These are phyloP conservation scores for Tipula lateralis DNA, from an alignment of 2,888 invertebrate species.

Conservation along the genomic window DNA sequence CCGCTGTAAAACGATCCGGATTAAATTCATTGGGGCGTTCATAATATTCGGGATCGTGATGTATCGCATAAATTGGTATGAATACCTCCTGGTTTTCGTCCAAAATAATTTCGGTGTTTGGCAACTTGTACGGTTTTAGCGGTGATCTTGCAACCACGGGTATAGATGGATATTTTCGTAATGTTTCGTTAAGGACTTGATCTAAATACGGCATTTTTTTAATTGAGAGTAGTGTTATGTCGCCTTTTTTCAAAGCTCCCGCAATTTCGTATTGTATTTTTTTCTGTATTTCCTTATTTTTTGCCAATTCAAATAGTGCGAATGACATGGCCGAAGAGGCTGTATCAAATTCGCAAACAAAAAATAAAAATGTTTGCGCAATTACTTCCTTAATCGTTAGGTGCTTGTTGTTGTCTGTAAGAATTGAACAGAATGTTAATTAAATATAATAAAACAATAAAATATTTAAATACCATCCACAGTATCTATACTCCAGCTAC, in stretches of 20 bases:
- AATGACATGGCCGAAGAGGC: neutral
- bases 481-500: neutral
- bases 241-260: neutral
- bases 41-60: conserved; percentile 48
- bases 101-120: conserved; percentile 40
- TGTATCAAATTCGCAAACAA: neutral
- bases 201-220: neutral
- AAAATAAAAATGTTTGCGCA: neutral
- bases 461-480: neutral
- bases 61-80: conserved; percentile 46
- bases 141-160: conserved; percentile 43
- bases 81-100: conserved; percentile 42
- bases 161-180: conserved; percentile 50
- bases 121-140: conserved; percentile 42
- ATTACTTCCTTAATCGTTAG: neutral
- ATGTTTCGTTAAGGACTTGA: conserved; percentile 42
- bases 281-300: neutral
- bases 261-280: neutral
- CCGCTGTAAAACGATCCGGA: conserved; percentile 48
- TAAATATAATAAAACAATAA: neutral
- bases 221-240: neutral
- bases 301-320: neutral
- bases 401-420: neutral
- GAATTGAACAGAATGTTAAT: neutral
- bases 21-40: conserved; percentile 48